Evolutionary conservation across 2,113 vertebrate species (phyloP), one percentile per base, ranked within the genome.

Genomic region (Tenebrosternarchus preto): DNA sequence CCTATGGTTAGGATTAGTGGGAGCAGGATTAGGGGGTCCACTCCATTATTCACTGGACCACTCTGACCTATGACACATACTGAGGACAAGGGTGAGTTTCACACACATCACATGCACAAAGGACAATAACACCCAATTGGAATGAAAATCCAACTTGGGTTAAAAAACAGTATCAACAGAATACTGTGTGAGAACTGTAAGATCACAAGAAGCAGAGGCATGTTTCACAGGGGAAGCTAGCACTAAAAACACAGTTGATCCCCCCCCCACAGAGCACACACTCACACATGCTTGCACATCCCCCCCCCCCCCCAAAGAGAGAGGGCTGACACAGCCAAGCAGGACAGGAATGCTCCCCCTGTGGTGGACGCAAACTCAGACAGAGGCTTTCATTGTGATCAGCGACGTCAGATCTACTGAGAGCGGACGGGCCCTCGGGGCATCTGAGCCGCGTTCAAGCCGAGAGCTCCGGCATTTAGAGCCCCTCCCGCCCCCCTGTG

Each of bases 321-420:
- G 16, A 7, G 70, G 25, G 60, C 61, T 68, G 74, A 80, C 78
- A 77, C 67, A 73, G 82, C 82, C 67, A 80, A 81, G 73, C 73
- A 77, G 67, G 69, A 53, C 39, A 73, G 68, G 82, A 84, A 84
- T 84, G 82, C 81, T 81, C 78, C 74, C 43, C 82, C 78, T 19
- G 61, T 73, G 70, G 78, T 80, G 82, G 70, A 77, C 36, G 77
- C 70, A 60, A 57, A 68, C 61, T 69, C 27, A 27, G n/a, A 73
- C 74, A 84, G 68, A 84, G 78, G 59, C 78, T 73, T 77, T 69
- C 74, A 77, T 84, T 84, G 82, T 84, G 63, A 77, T 53, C 82
- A 55, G 73, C 73, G 50, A 73, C 74, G 74, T 84, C 82, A 80
- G 60, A 80, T 80, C 39, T 73, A 66, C 31, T 61, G 68, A 71